These are phyloP conservation scores for Mactromeris polynyma DNA, from an alignment of 2,888 invertebrate species.

Conservation along the genomic window DNA sequence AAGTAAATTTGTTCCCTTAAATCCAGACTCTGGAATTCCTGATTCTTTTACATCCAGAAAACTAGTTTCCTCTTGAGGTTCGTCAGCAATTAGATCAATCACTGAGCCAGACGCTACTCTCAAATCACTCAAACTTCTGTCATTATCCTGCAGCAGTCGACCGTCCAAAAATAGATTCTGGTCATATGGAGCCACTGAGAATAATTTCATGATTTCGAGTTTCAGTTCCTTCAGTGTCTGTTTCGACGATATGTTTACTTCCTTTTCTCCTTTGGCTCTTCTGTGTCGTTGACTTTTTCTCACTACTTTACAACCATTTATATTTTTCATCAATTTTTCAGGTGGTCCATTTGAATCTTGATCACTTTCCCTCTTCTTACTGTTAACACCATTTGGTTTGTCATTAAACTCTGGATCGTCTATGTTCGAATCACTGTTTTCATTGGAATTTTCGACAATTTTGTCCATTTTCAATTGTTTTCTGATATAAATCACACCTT, in stretches of 20 bases:
- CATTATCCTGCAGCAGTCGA: constrained; percentile 80
- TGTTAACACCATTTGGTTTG: constrained; percentile 32
- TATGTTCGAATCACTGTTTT: constrained; percentile 44
- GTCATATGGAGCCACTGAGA: constrained; percentile 87
- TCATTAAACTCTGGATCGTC: constrained; percentile 72
- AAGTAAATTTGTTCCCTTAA: constrained; percentile 85
- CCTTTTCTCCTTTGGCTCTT: constrained; percentile 87
- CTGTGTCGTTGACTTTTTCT: constrained; percentile 87
- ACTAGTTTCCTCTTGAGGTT: constrained; percentile 83
- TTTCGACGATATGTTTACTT: constrained; percentile 87
- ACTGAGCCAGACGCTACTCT: constrained; percentile 70
- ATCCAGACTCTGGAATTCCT: constrained; percentile 85
- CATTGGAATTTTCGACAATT: constrained; percentile 46
- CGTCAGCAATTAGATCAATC: constrained; percentile 82
- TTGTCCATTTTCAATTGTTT: constrained; percentile 68
- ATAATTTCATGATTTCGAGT: constrained; percentile 87
- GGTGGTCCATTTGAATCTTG: constrained; percentile 60
- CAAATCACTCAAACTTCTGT: constrained; percentile 69
- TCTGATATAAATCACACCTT: constrained; percentile 82
- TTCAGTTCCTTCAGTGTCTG: constrained; percentile 88
- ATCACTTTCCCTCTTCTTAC: constrained; percentile 54
- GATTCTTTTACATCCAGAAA: constrained; percentile 82
- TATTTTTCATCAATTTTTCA: constrained; percentile 70
- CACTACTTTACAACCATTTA: constrained; percentile 48
- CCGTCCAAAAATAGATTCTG: constrained; percentile 86